phyloP scores from a whole-genome alignment of 2,797 vertebrate genomes.

The Megalops cyprinoides region DNA sequence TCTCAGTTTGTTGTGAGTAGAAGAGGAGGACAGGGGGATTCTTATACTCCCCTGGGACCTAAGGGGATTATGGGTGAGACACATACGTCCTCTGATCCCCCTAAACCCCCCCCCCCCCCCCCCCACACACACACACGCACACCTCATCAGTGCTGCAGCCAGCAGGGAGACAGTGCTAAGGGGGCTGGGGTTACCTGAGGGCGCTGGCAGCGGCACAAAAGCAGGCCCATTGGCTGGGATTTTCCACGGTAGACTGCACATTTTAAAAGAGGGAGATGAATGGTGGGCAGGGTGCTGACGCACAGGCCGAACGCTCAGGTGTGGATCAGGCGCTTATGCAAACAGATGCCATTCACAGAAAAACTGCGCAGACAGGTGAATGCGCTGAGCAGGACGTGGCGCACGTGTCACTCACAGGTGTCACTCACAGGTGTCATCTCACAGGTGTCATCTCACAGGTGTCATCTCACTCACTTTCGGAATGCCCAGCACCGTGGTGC shows the following conservation, averaged over 20 bases:
- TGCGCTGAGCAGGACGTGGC: no score
- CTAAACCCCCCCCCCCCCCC: no score
- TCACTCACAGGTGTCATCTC: neutral
- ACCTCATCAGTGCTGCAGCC: no score
- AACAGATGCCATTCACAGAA: neutral
- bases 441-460: neutral
- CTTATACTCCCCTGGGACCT: conserved; percentile 19
- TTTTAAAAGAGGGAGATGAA: no score
- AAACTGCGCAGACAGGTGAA: neutral
- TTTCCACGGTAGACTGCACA: no score
- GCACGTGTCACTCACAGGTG: neutral
- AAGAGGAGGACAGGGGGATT: conserved; percentile 14
- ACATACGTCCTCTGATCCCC: neutral
- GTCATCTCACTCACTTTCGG: neutral
- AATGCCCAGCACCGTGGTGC: neutral
- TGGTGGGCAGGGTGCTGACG: no score
- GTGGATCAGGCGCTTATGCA: neutral
- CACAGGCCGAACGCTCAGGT: neutral
- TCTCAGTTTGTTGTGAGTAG: no score
- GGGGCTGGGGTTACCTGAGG: no score
- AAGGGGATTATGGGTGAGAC: conserved; percentile 20
- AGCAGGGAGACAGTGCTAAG: no score
- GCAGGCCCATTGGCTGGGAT: no score
- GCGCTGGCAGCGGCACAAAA: no score
- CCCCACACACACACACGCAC: no score